Conservation (phyloP, 1,140 invertebrate species). For the Rhopalosiphum padi region DNA sequence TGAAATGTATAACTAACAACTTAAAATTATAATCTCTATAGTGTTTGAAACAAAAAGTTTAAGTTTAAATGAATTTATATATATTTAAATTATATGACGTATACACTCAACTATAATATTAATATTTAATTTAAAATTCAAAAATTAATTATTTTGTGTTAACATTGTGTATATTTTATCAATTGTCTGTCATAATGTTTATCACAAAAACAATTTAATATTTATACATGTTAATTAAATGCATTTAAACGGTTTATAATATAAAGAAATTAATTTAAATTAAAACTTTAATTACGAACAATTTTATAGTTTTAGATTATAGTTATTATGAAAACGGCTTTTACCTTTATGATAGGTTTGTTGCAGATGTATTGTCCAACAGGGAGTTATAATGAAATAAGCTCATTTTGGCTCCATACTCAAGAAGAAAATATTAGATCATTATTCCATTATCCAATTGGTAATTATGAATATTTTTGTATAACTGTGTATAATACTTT, state of each 20-base stretch:
- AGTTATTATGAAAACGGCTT: slow-evolving; percentile 48
- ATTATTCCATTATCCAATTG: slow-evolving; percentile 84
- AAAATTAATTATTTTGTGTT: background rate
- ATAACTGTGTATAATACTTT: background rate
- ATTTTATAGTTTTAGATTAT: background rate
- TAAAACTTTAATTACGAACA: background rate
- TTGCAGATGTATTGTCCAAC: slow-evolving; percentile 87
- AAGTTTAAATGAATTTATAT: background rate
- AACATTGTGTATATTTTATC: background rate
- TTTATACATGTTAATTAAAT: background rate
- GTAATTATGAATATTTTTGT: slow-evolving; percentile 47
- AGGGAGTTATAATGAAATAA: slow-evolving; percentile 89
- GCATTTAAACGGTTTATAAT: background rate
- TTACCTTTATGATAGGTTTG: slow-evolving; percentile 57
- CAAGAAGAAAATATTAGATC: slow-evolving; percentile 92
- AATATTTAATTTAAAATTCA: background rate
- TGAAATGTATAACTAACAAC: background rate
- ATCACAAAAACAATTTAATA: background rate
- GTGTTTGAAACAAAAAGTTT: background rate
- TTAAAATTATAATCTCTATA: background rate
- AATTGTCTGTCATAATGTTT: background rate
- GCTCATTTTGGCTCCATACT: slow-evolving; percentile 95
- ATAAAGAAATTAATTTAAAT: background rate
- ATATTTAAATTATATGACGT: background rate
- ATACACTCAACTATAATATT: background rate